Evolutionary conservation across 92 coral and sea anemone species (phyloP).

Genomic region (Desmophyllum pertusum): DNA sequence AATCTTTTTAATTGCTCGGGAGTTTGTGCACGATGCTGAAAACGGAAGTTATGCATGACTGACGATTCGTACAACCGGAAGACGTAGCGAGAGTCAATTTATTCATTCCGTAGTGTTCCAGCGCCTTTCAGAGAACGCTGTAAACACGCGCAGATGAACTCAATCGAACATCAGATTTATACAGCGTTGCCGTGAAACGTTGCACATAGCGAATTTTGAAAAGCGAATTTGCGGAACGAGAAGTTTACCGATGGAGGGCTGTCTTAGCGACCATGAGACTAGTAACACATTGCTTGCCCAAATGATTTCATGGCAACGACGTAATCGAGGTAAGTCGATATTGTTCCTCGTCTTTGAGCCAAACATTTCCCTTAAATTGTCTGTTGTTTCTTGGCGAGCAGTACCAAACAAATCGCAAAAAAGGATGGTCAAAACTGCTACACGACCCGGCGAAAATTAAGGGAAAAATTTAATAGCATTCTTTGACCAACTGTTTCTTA

Average conservation of each 20-base stretch:
- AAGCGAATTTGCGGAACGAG: neutral
- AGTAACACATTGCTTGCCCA: neutral
- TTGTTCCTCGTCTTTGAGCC: neutral
- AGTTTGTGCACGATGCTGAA: neutral
- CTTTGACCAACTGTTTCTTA: neutral
- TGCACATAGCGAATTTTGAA: neutral
- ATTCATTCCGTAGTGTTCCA: neutral
- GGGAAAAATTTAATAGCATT: neutral
- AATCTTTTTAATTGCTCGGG: neutral
- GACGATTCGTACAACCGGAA: neutral
- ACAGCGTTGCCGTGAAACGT: neutral
- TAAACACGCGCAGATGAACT: neutral
- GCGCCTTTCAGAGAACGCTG: conserved; percentile 9
- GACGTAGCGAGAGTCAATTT: neutral
- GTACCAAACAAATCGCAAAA: neutral
- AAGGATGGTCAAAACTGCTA: neutral
- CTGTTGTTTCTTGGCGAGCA: neutral
- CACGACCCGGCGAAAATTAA: neutral
- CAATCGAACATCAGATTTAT: neutral
- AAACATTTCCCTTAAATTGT: neutral
- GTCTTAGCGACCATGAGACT: neutral
- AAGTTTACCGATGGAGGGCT: neutral
- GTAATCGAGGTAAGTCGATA: conserved; percentile 3
- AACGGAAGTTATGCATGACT: conserved; percentile 11
- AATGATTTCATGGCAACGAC: neutral